Base-by-base conservation (phyloP, 1,140 invertebrate species). In the Drosophila nigromelanica region DNA sequence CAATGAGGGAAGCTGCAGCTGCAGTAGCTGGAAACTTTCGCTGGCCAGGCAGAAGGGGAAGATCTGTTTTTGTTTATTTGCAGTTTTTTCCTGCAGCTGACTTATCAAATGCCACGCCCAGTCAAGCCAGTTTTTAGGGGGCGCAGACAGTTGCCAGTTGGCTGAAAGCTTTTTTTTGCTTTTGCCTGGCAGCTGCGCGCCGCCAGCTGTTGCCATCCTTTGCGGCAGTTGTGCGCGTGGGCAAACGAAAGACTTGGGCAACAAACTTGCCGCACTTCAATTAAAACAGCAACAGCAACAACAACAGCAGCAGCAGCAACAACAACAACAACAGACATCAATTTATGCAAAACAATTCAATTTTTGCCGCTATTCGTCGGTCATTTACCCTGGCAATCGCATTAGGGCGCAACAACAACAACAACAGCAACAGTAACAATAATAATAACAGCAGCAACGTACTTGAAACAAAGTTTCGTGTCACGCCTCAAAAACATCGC, bases 261-360 rank as follows among this genome's bases (percentile, higher is more conserved):
- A 67, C 69, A 72, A 72, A 72, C 69, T 72, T 72, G 54, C 55
- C 27, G 79, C 64, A 58, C 64, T 79, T 71, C 55, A 76, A 80
- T 80, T 80, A 79, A 72, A 64, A 43, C 30, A 45, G 51, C 21
- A 33, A 33, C 15, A 47, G 21, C 15, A 18, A 18, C 21, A 30
- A 12, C 39, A 18, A 14, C 48, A n/a, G n/a, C n/a, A n/a, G n/a
- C 30, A 45, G 51, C 21, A 33, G 27, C 15, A 66, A 27, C 58
- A 60, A 24, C 39, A 42, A 43, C 27, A 33, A 40, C 55, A 60
- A 62, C 35, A 33, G 6, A 48, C 80, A 85, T 80, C 76, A 83
- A 83, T 85, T 83, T 83, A 83, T 83, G 81, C 77, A 86, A 83
- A 86, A 83, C 80, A 83, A 83, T 83, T 80, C 81, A 85, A 85